These are phyloP conservation scores for Xenopus borealis DNA, from an alignment of 2,113 vertebrate species.

Conservation along the genomic window DNA sequence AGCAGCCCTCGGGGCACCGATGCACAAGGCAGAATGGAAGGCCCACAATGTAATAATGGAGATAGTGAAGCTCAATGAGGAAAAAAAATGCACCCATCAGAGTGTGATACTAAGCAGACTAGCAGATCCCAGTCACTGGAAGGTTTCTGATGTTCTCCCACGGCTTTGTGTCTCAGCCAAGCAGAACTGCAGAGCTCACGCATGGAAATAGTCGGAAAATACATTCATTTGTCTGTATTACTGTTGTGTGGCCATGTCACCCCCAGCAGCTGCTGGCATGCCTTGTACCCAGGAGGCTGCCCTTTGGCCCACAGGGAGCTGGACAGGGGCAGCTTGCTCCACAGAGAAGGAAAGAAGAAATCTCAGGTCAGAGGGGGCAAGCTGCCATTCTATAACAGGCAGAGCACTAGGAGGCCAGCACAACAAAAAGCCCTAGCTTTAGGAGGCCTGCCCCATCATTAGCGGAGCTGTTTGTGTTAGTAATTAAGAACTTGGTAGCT, in stretches of 20 bases:
- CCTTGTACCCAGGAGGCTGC: conserved; percentile 76
- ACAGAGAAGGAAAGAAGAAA: conserved; percentile 78
- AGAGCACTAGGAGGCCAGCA: conserved; percentile 68
- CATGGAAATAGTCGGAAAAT: conserved; percentile 65
- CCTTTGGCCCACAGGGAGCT: conserved; percentile 87
- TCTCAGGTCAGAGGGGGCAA: conserved; percentile 90
- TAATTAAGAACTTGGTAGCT: conserved; percentile 93
- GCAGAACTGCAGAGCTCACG: conserved; percentile 47
- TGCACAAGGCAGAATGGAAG: conserved; percentile 73
- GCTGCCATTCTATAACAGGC: conserved; percentile 73
- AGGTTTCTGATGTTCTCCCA: conserved; percentile 51
- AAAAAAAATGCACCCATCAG: conserved; percentile 68
- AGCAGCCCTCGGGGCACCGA: conserved; percentile 86
- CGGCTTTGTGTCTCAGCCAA: conserved; percentile 49
- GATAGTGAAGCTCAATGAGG: conserved; percentile 64
- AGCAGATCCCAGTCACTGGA: conserved; percentile 66
- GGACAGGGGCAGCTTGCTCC: conserved; percentile 83
- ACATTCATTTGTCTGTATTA: conserved; percentile 66
- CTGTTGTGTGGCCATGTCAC: conserved; percentile 76
- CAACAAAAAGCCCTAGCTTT: conserved; percentile 83
- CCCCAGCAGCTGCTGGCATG: conserved; percentile 93
- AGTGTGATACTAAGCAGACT: conserved; percentile 70
- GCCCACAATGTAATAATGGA: conserved; percentile 60
- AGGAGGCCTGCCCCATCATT: conserved; percentile 75
- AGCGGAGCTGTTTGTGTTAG: conserved; percentile 93